Percentiles rank a stretch among this genome's conserved stretches.
These are phyloP conservation scores for Xanthia togata DNA, from an alignment of 2,888 invertebrate genomes.

Conservation along the genomic window DNA sequence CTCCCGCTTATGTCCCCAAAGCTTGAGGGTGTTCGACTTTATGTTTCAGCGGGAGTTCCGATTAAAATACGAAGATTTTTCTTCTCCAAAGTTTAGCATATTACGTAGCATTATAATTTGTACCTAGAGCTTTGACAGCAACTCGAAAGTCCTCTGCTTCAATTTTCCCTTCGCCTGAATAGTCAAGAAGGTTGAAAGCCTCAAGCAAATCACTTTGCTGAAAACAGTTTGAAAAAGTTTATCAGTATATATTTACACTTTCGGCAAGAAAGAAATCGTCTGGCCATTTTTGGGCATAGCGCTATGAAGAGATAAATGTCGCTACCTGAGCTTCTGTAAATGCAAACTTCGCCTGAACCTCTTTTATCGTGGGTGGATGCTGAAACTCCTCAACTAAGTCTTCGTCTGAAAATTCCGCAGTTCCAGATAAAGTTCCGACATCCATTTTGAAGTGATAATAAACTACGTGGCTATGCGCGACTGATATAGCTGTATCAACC, in stretches of 20 bases:
- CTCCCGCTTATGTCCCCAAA: too few relatives aligned
- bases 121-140: constrained; percentile 87
- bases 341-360: constrained; percentile 75
- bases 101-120: background rate
- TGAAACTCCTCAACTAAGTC: constrained; percentile 60
- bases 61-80: background rate
- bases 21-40: too few relatives aligned
- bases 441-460: constrained; percentile 68
- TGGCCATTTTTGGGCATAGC: background rate
- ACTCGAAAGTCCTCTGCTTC: constrained; percentile 86
- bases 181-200: constrained; percentile 86
- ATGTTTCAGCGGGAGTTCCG: too few relatives aligned
- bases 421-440: constrained; percentile 72
- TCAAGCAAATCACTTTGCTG: constrained; percentile 83
- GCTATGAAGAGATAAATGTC: background rate
- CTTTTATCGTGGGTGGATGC: constrained; percentile 58
- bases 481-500: constrained; percentile 42
- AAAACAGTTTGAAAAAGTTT: constrained; percentile 46
- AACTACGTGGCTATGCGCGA: constrained; percentile 54
- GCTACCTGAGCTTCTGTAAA: constrained; percentile 78
- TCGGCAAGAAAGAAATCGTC: background rate
- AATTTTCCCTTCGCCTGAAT: constrained; percentile 86
- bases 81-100: background rate
- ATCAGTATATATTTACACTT: background rate
- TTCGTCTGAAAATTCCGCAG: constrained; percentile 70